These are phyloP conservation scores for Drosophila robusta DNA, from an alignment of 2,888 invertebrate genomes.

Conservation along the genomic window DNA sequence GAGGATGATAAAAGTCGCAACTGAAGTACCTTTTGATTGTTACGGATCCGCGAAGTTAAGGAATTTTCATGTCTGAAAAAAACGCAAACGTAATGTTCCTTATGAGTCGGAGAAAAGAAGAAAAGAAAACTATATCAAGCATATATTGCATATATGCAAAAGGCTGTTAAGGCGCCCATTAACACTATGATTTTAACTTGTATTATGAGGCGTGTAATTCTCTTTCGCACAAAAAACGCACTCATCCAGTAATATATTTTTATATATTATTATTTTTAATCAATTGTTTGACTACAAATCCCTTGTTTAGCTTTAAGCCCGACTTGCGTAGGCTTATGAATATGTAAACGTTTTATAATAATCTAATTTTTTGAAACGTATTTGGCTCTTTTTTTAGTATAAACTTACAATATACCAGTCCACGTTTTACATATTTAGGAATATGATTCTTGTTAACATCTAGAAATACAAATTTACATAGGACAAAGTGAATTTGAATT, in stretches of 20 bases:
- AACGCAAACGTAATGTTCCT: constrained; percentile 30
- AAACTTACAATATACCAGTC: constrained; percentile 50
- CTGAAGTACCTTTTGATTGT: constrained; percentile 74
- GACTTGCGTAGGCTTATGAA: constrained; percentile 24
- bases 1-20: constrained; percentile 71
- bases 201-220: constrained; percentile 12
- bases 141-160: constrained; percentile 36
- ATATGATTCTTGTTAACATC: constrained; percentile 48
- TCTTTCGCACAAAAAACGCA: constrained; percentile 19
- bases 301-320: constrained; percentile 22
- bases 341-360: constrained; percentile 31
- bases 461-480: constrained; percentile 22
- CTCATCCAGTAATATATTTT: constrained; percentile 23
- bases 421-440: constrained; percentile 66
- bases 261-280: constrained; percentile 11
- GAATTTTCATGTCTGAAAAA: constrained; percentile 12
- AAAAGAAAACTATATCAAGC: constrained; percentile 33
- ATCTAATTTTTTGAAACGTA: constrained; percentile 47
- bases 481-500: constrained; percentile 20
- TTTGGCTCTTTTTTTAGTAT: constrained; percentile 42
- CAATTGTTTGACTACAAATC: too few species aligned
- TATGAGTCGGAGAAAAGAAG: constrained; percentile 8
- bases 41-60: constrained; percentile 16
- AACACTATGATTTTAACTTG: constrained; percentile 14
- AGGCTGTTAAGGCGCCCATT: constrained; percentile 29